Base-by-base conservation (phyloP, 2,113 vertebrate genomes). In the Neogobius melanostomus region DNA sequence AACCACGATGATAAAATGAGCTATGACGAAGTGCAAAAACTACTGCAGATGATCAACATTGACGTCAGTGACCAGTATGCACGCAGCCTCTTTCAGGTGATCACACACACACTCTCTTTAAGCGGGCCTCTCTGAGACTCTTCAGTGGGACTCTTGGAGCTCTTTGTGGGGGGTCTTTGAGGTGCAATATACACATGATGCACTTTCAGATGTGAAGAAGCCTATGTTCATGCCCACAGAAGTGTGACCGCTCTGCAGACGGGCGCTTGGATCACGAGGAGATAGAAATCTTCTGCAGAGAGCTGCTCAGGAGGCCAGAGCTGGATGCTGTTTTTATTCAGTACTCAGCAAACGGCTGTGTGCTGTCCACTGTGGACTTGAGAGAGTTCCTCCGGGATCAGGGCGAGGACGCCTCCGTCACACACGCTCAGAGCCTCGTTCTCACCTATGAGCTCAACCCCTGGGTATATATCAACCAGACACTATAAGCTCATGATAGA, bases 31-130 rank as follows among this genome's bases (percentile, higher is more conserved):
- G 93, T 98, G 71, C 95, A 96, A 90, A 92, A 70, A 63, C 94
- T 99, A 87, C 92, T 99, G 70, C 87, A 92, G 81, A 97, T 98
- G 96, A 95, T 98, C 85, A 99, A 99, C 51, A 94, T 98, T 3
- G 93, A 98, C 83, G 90, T 98, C 88, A 94, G 94, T 0, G 95
- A 98, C 53, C 91, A 92, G 86, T 97, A 98, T 0, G 96, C 97
- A 45, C 90, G 85, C 80, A 86, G 62, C 69, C 95, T 99, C 66
- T 98, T 98, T 88, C 95, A 97, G 97, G 97, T 99, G 78, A 6
- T n/a, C 43, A 16, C 9, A 11, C 14, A 45, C 15, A 8, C 42
- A 46, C 36, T 61, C n/a, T 57, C 54, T 12, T 36, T 52, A 4
- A 14, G 36, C 56, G 21, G n/a, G 51, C 7, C 15, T 53, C 51